A percentile compares a stretch with the other conserved stretches of the same genome.
Evolutionary conservation across 2,113 vertebrate genomes (phyloP).

Genomic region (Mohoua ochrocephala): DNA sequence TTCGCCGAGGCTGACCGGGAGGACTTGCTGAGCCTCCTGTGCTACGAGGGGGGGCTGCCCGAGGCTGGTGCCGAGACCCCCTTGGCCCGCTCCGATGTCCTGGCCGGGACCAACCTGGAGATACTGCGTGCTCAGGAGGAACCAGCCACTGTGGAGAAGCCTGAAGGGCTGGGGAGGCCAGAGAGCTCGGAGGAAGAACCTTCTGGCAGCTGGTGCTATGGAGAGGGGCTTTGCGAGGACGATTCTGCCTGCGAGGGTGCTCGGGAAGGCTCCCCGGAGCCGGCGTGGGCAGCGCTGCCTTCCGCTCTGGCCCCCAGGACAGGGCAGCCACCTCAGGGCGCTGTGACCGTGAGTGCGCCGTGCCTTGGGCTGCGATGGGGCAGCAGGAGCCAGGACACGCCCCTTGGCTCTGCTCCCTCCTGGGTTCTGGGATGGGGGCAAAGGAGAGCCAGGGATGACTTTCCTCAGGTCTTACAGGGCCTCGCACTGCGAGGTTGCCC

Average conservation of each 20-base stretch:
- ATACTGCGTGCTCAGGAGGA: background rate
- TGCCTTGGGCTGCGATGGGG: background rate
- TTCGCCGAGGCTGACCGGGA: slow-evolving; percentile 78
- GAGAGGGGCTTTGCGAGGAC: background rate
- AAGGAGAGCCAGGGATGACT: background rate
- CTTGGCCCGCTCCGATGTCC: background rate
- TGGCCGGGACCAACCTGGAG: background rate
- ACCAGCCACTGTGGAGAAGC: background rate
- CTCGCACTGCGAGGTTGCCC: accelerated
- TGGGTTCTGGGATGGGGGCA: background rate
- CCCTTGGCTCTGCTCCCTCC: background rate
- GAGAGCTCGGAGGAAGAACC: slow-evolving; percentile 43
- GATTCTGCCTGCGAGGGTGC: background rate
- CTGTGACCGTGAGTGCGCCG: background rate
- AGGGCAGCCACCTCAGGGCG: background rate
- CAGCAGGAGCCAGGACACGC: background rate
- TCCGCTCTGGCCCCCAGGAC: accelerated
- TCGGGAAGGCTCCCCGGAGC: slow-evolving; percentile 63
- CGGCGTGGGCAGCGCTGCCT: slow-evolving; percentile 45
- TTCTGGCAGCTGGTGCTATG: background rate
- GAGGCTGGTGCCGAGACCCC: background rate
- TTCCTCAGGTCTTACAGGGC: background rate
- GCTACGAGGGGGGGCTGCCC: slow-evolving; percentile 49
- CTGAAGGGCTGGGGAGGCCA: background rate
- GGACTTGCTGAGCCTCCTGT: slow-evolving; percentile 80